These are phyloP conservation scores for Cavia porcellus DNA, from an alignment of 2,113 vertebrate genomes.

Conservation along the genomic window DNA sequence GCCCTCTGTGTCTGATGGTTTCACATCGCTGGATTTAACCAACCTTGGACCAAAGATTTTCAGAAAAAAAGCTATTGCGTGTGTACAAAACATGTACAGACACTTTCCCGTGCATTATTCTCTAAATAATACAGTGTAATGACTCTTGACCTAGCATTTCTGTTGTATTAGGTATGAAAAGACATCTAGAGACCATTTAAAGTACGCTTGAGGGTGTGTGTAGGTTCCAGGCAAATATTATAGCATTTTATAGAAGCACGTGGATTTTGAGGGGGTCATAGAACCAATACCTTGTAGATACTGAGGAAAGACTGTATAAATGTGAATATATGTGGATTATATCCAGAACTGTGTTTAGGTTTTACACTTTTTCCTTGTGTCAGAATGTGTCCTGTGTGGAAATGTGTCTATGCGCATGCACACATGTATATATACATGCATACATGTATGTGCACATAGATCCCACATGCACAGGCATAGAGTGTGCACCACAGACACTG, in stretches of 20 bases:
- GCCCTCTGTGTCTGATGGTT: background rate
- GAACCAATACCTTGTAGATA: background rate
- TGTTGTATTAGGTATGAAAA: too few species aligned
- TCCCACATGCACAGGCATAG: background rate
- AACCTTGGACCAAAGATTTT: too few species aligned
- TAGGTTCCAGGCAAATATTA: background rate
- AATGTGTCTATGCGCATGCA: background rate
- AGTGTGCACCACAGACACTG: rapidly evolving
- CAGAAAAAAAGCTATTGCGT: background rate
- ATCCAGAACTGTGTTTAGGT: background rate
- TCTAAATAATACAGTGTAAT: background rate
- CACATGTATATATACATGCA: too few species aligned
- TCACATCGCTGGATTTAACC: background rate
- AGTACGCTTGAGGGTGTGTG: background rate
- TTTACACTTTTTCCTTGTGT: background rate
- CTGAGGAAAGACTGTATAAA: too few species aligned
- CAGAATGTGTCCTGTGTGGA: background rate
- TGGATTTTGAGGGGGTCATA: background rate
- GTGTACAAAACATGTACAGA: background rate
- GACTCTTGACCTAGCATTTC: background rate
- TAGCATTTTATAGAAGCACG: background rate
- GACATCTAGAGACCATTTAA: background rate
- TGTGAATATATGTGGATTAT: background rate
- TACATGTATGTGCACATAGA: too few species aligned
- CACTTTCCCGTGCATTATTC: background rate